A percentile compares a stretch with the other conserved stretches of the same genome.
These are phyloP conservation scores for Dendropsophus ebraccatus DNA, from an alignment of 2,113 vertebrate species.

Conservation along the genomic window DNA sequence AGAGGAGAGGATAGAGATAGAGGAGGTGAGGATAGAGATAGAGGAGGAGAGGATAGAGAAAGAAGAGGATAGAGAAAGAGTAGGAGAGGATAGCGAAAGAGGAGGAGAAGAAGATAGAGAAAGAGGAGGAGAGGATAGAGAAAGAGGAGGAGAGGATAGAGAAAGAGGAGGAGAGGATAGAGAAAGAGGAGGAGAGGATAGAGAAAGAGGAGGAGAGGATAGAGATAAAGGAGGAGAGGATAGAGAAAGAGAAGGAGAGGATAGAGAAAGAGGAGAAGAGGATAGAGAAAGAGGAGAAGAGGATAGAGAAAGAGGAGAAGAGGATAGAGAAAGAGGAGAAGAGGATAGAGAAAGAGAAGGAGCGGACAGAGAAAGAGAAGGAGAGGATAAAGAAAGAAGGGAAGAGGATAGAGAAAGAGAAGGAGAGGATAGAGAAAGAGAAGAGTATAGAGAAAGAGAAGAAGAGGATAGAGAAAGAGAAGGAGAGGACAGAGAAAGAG, in stretches of 20 bases:
- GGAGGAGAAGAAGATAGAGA: not conserved
- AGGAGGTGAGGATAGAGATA: not conserved
- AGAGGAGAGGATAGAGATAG: not conserved
- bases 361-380: too few species aligned
- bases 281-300: too few species aligned
- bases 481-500: too few species aligned
- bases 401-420: too few species aligned
- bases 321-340: not conserved
- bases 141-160: not conserved
- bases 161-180: too few species aligned
- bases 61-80: not conserved
- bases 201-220: not conserved
- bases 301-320: not conserved
- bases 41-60: not conserved
- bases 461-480: too few species aligned
- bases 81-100: not conserved
- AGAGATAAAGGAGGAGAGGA: too few species aligned
- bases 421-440: too few species aligned
- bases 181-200: not conserved
- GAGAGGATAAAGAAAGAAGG: too few species aligned
- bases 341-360: not conserved
- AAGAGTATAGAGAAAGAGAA: too few species aligned
- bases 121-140: not conserved
- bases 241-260: not conserved
- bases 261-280: not conserved